Conservation (phyloP, 2,113 vertebrate species). For the Dicentrarchus labrax region DNA sequence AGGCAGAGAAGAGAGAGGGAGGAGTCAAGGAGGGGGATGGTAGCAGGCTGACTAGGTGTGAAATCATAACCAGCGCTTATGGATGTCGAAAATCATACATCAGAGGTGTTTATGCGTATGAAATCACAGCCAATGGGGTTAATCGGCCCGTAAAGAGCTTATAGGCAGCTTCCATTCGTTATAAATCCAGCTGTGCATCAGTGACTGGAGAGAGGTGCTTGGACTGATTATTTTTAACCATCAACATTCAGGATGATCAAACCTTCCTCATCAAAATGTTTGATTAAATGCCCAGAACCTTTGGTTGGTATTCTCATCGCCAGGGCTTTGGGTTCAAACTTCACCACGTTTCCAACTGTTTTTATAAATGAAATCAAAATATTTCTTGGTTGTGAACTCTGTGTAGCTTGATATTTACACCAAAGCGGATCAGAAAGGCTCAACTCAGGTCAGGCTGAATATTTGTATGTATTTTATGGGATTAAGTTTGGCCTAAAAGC, state of each 20-base stretch:
- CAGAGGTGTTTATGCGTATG: constrained; percentile 52
- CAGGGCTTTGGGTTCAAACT: not conserved
- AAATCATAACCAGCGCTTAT: constrained; percentile 60
- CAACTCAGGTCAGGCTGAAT: constrained; percentile 1
- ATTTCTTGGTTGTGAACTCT: not conserved
- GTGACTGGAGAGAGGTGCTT: constrained; percentile 5
- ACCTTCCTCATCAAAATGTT: constrained; percentile 31
- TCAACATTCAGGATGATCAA: constrained; percentile 44
- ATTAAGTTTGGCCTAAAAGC: not conserved
- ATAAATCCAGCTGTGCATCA: constrained; percentile 41
- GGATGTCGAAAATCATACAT: constrained; percentile 57
- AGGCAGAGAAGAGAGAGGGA: constrained; percentile 34
- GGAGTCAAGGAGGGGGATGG: constrained; percentile 31
- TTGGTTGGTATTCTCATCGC: constrained; percentile 22
- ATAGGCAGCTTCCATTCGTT: constrained; percentile 9
- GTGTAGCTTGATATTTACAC: constrained; percentile 12
- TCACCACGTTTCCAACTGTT: constrained; percentile 18
- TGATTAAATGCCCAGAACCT: constrained; percentile 41
- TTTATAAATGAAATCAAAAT: constrained; percentile 21
- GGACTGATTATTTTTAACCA: constrained; percentile 29
- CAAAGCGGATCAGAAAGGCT: not conserved
- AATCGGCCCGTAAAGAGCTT: constrained; percentile 50
- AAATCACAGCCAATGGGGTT: constrained; percentile 60
- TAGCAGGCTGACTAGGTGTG: constrained; percentile 52
- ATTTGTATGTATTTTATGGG: not conserved